Evolutionary conservation across 2,888 invertebrate genomes (phyloP), one percentile per base, ranked within the genome.

Genomic region (Perizoma affinitatum): DNA sequence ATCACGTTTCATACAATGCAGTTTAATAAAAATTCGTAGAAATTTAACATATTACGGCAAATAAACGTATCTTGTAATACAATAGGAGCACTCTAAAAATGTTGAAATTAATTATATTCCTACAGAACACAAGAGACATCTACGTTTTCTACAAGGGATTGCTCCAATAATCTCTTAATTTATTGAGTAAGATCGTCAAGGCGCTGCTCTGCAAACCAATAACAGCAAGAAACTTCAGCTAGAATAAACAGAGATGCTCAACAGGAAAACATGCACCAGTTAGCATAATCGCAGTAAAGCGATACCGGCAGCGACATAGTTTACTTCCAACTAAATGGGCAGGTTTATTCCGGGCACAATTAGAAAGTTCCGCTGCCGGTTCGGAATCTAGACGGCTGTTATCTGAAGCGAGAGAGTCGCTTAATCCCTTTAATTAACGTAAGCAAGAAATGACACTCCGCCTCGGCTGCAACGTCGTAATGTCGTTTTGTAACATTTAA

Each of bases 401-500:
- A 78, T 75, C 76, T 74, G 64, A 76, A 80, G 72, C 70, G 69
- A 75, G 70, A 75, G 74, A 76, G 68, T 74, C 68, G 70, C 73
- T 76, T 83, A 80, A 85, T 86, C 82, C 83, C 77, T 80, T 85
- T 87, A 87, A 88, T 87, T 86, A 85, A 82, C 81, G 74, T 72
- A 70, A 71, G 75, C 74, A 72, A 81, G 77, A 78, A 79, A 82
- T 76, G 76, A 76, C 75, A 78, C 73, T 72, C 67, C 54, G 58
- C 66, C 67, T 66, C 63, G 66, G 36, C 33, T 56, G 57, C 62
- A 62, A 61, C 66, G 65, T 54, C 58, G 60, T 61, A 65, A 65
- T 63, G 36, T 58, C 41, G 50, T 65, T 65, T 67, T 61, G 63
- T 67, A 66, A 50, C 45, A 57, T 61, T 56, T 52, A 49, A 58